These are phyloP conservation scores for Camponotus vicinus DNA, from an alignment of 1,140 invertebrate genomes.

Conservation along the genomic window DNA sequence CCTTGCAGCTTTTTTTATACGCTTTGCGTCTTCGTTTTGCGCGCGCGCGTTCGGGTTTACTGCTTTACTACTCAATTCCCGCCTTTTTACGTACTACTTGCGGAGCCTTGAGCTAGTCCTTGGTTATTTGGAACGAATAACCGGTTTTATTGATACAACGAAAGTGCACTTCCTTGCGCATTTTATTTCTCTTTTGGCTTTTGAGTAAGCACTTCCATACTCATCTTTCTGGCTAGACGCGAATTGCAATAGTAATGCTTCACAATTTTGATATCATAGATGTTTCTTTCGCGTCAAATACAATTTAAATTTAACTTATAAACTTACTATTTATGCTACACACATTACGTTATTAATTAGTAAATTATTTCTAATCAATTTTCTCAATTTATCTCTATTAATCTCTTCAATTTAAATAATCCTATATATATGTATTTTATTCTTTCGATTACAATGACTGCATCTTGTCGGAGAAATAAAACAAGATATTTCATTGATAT, in stretches of 20 bases:
- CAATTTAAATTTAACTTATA: not conserved
- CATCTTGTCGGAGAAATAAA: not conserved
- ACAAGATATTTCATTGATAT: not conserved
- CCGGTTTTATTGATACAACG: constrained; percentile 48
- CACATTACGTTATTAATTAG: not conserved
- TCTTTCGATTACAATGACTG: not conserved
- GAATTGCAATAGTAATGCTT: constrained; percentile 23
- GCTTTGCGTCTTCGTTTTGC: constrained; percentile 25
- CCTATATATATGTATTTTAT: not conserved
- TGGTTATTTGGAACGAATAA: constrained; percentile 35
- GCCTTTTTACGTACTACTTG: constrained; percentile 45
- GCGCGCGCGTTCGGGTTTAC: constrained; percentile 24
- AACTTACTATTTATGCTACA: not conserved
- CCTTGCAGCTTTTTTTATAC: constrained; percentile 57
- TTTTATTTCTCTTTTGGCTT: constrained; percentile 32
- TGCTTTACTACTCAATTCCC: constrained; percentile 34
- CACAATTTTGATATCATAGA: not conserved
- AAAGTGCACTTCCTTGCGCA: not conserved
- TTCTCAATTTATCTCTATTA: not conserved
- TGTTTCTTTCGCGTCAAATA: not conserved
- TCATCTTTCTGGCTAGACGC: not conserved
- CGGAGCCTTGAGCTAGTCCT: constrained; percentile 12
- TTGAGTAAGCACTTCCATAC: not conserved
- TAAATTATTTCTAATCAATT: not conserved
- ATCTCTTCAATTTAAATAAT: not conserved